Base-by-base conservation (phyloP, 2,113 vertebrate species). In the Muntiacus reevesi region DNA sequence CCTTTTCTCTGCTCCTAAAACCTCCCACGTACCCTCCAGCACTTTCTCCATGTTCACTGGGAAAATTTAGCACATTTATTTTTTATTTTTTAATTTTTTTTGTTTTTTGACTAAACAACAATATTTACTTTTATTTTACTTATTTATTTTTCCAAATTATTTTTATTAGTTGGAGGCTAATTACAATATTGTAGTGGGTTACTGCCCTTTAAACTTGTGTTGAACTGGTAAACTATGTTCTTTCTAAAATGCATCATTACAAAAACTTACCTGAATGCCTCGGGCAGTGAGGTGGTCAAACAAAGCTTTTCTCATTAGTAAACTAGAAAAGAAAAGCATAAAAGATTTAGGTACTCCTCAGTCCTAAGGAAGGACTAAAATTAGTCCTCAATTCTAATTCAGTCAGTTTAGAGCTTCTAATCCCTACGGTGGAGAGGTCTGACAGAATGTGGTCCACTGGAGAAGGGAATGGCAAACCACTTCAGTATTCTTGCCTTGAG, bases 251-350 rank as follows among this genome's bases (percentile, higher is more conserved):
- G 30, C 33, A 54, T 36, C 62, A 76, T 81, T 88, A 60, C 25
- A 76, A 84, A 82, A 52, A 55, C 91, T 98, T 99, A 99, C 99
- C 99, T 99, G 99, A 97, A 99, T 99, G 98, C 99, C 99, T 89
- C 99, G 99, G 96, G 99, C 99, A 64, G 99, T 99, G 87, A 99
- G 99, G 98, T 99, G 99, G 82, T 99, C 98, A 98, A 99, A 99
- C 92, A 99, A 98, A 55, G 99, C 97, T 98, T 99, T 99, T 98
- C 99, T 99, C 99, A 99, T 99, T 90, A 99, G 98, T 96, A 99
- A 98, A 33, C 99, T 99, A 98, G 19, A 97, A 98, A 67, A 98
- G 71, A 97, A 97, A 98, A 96, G 96, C 0, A 92, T 19, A 98
- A 87, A 94, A 94, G 95, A 40, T 92, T 97, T 83, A 96, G 79